Base-by-base conservation (phyloP, 30 jellyfish, hydroid and myxozoan species). In the Cassiopea xamachana region DNA sequence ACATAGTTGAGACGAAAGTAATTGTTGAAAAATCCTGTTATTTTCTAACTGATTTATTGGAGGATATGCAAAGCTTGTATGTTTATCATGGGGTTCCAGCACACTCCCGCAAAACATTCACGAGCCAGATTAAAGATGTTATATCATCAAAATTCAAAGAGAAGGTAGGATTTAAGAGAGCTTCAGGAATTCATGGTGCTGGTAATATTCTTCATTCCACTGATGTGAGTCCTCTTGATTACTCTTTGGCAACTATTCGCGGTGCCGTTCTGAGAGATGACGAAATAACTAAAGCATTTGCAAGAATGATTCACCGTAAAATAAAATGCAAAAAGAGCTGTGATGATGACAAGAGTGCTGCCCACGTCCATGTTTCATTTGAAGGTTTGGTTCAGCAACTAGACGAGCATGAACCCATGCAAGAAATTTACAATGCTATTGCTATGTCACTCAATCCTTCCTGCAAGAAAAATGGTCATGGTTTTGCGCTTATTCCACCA, bases 201-300 rank as follows among this genome's bases (percentile, higher is more conserved):
- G 84, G 91, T 68, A 64, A 83, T 83, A 83, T 83, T 83, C 91
- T 85, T 76, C 88, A 85, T 71, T 76, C 93, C 68, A 85, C 87
- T 71, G 93, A 83, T 83, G 91, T 83, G 83, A 83, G 62, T 83
- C 91, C 91, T 83, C 91, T 69, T 83, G 91, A 83, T 83, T 83
- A 83, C 91, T 68, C 91, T 83, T 83, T 83, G 27, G 91, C 91
- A 83, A 83, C 91, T 68, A 83, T 69, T 50, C 74, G 91, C 83
- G 91, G 91, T 83, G 91, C 39, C 84, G 91, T 84, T 83, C 91
- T 83, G 51, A 83, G 91, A 68, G 91, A 83, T 83, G 90, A 81
- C 59, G 83, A 83, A 75, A 83, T 83, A 83, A 83, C 83, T 69
- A 83, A 83, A 83, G 91, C 91, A 19, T 83, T 83, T 69, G 91